These are phyloP conservation scores for Drosophila paranaensis DNA, from an alignment of 2,888 invertebrate species.

Conservation along the genomic window DNA sequence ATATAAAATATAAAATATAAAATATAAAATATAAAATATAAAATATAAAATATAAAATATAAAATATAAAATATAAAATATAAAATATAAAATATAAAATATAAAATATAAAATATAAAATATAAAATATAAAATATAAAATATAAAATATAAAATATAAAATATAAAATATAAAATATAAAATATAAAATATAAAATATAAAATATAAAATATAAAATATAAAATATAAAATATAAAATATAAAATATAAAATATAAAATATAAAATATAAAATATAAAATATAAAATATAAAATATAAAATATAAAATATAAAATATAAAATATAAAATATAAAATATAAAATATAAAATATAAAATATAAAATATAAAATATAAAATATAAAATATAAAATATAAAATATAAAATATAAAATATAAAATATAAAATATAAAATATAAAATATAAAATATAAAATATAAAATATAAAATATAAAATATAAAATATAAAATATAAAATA, in stretches of 20 bases:
- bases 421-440: constrained; percentile 1
- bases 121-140: constrained; percentile 1
- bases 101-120: background rate
- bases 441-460: constrained; percentile 2
- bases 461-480: constrained; percentile 2
- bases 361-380: background rate
- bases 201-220: constrained; percentile 3
- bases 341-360: constrained; percentile 1
- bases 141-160: constrained; percentile 3
- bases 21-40: background rate
- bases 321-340: constrained; percentile 4
- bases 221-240: constrained; percentile 5
- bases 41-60: background rate
- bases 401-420: constrained; percentile 3
- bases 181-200: constrained; percentile 4
- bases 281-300: constrained; percentile 7
- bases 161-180: constrained; percentile 3
- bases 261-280: constrained; percentile 2
- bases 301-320: constrained; percentile 7
- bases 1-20: background rate
- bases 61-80: constrained; percentile 1
- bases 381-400: background rate
- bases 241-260: constrained; percentile 3
- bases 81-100: background rate
- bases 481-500: background rate